Evolutionary conservation across 2,888 invertebrate genomes (phyloP), one percentile per base, ranked within the genome.

Genomic region (Macroteleia sp.): DNA sequence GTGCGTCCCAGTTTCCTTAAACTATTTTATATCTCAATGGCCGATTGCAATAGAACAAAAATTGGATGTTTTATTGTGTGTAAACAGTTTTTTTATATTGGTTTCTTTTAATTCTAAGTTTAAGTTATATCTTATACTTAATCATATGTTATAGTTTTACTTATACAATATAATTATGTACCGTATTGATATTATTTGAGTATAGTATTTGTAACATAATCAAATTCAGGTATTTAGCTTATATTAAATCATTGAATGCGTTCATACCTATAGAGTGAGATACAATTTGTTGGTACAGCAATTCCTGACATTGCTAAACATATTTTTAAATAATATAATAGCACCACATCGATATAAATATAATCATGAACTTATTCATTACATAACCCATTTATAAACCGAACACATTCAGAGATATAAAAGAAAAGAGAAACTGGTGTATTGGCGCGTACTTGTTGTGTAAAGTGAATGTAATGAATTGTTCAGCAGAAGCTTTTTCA

Each of bases 401-500:
- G 52, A 62, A 54, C 56, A 69, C 57, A 69, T 67, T 34, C 54
- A 67, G 39, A 69, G 52, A 62, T 41, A 74, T 66, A 56, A 50
- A 42, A 62, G 61, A 61, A 57, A 56, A 81, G 59, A 62, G 59
- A 79, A 75, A 82, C 79, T 78, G 74, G 80, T 74, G 69, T 79
- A 67, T 73, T 71, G 80, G 77, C 76, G 74, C 77, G 59, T 81
- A 82, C 81, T 83, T 83, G 81, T 85, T 84, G 80, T 84, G 82
- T 83, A 84, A 86, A 87, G 80, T 88, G 84, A 85, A 86, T 89
- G 87, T 88, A 88, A 87, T 87, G 85, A 85, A 82, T 87, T 87
- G 85, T 86, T 87, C 87, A 84, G 85, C 84, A 82, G 79, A 88
- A 86, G 87, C 88, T 88, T 89, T 89, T 88, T 88, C 88, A 88